phyloP scores from a whole-genome alignment of 2,797 vertebrate genomes.

The Stomatorhinus walkeri region DNA sequence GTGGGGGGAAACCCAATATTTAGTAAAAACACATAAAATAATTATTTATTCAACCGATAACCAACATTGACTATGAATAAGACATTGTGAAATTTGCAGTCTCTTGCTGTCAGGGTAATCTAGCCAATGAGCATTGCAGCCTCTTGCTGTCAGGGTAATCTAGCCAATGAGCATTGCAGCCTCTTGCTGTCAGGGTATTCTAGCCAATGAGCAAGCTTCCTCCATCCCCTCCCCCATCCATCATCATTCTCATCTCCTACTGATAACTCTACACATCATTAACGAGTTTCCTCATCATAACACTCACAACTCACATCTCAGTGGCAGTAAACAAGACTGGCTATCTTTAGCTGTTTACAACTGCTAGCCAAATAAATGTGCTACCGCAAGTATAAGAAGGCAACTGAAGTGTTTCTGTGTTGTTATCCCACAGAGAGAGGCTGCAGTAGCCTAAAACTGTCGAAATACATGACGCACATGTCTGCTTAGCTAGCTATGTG shows the following conservation, averaged over 20 bases:
- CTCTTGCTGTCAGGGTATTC: background rate
- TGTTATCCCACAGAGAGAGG: background rate
- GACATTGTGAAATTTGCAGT: background rate
- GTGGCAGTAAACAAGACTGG: background rate
- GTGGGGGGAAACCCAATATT: background rate
- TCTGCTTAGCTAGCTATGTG: background rate
- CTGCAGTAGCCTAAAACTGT: background rate
- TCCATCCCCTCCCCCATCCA: background rate
- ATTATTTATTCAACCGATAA: background rate
- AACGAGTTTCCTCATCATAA: background rate
- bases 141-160: background rate
- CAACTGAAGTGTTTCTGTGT: background rate
- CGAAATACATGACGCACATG: background rate
- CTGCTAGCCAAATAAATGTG: background rate
- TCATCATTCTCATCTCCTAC: background rate
- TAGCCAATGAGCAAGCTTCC: background rate
- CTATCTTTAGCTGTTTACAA: background rate
- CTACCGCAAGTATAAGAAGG: background rate
- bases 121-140: no score
- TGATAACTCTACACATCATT: background rate
- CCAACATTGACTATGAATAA: background rate
- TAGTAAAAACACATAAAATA: background rate
- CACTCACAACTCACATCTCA: background rate
- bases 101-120: background rate
- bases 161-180: no score